These are phyloP conservation scores for Drosophila cognata DNA, from an alignment of 2,888 invertebrate species.

Conservation along the genomic window DNA sequence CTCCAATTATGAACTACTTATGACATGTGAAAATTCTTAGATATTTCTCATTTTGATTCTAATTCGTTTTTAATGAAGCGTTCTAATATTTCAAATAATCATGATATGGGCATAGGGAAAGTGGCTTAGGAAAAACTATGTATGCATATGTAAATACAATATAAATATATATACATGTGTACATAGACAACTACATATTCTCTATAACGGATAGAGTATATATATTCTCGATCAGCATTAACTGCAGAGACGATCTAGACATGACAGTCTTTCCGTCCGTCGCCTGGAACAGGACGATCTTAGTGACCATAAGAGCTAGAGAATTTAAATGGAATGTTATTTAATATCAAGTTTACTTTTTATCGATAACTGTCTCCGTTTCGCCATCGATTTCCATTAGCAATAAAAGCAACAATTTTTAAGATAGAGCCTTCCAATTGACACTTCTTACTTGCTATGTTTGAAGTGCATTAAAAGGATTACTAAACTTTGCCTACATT, in stretches of 20 bases:
- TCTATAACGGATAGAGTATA: background rate
- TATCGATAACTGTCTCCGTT: background rate
- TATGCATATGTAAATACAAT: background rate
- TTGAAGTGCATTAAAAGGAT: background rate
- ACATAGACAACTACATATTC: background rate
- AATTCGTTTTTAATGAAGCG: background rate
- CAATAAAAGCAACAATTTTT: fast-evolving
- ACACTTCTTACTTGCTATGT: background rate
- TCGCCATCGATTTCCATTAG: background rate
- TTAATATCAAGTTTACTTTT: background rate
- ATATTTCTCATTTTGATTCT: background rate
- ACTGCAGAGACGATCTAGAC: background rate
- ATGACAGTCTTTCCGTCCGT: fast-evolving
- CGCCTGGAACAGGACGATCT: background rate
- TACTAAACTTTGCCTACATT: no score
- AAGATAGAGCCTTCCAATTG: background rate
- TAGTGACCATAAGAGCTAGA: background rate
- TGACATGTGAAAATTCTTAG: conserved; percentile 5
- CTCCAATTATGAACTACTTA: background rate
- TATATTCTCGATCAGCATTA: background rate
- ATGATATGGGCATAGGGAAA: background rate
- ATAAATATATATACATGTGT: no score
- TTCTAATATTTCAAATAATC: background rate
- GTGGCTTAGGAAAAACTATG: background rate
- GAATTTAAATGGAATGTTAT: background rate